Conservation (phyloP, 2,797 vertebrate species). For the Presbytis comata region DNA sequence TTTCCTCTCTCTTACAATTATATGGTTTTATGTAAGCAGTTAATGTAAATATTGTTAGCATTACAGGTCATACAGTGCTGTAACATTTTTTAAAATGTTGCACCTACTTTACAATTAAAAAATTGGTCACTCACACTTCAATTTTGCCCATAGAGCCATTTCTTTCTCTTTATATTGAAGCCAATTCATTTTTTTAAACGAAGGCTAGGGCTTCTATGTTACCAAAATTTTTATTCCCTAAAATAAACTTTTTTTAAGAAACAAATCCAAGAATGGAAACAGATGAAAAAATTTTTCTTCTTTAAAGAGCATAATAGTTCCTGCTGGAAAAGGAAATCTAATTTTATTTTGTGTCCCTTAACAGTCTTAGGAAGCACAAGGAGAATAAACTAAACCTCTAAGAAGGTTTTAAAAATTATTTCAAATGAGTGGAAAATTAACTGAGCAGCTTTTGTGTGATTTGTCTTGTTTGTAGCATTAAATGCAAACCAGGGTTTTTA, state of each 20-base stretch:
- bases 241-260: conserved; percentile 82
- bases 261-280: conserved; percentile 77
- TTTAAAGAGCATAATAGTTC: conserved; percentile 39
- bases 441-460: conserved; percentile 76
- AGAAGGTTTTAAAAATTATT: conserved; percentile 62
- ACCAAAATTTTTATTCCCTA: conserved; percentile 83
- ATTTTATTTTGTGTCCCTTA: conserved; percentile 27
- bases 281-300: conserved; percentile 76
- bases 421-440: conserved; percentile 74
- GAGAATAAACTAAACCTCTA: conserved; percentile 20
- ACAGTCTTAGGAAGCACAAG: conserved; percentile 33
- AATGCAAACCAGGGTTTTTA: conserved; percentile 59
- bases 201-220: conserved; percentile 83
- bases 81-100: conserved; percentile 98
- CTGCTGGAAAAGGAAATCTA: conserved; percentile 25
- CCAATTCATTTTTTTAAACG: conserved; percentile 78
- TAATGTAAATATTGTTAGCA: conserved; percentile 98
- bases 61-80: conserved; percentile 97
- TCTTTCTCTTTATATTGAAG: conserved; percentile 85
- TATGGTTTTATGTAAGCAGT: conserved; percentile 93
- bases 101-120: conserved; percentile 98
- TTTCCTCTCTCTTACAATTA: conserved; percentile 81
- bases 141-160: conserved; percentile 85
- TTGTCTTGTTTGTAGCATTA: conserved; percentile 78
- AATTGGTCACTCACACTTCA: conserved; percentile 96